phyloP scores from a whole-genome alignment of 2,113 vertebrate species.

The Cnemophilus loriae region DNA sequence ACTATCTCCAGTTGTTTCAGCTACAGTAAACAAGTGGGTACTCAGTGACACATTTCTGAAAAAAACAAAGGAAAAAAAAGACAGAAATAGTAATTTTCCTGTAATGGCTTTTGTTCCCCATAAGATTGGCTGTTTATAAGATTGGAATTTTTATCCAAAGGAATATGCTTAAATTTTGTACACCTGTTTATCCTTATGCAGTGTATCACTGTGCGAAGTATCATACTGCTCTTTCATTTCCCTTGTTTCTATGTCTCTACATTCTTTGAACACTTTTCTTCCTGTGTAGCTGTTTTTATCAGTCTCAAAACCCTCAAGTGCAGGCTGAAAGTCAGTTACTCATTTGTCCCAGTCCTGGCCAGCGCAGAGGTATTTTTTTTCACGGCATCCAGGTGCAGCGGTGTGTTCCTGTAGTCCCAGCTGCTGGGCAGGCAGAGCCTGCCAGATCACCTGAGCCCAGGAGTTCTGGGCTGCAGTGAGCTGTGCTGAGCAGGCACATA shows the following conservation, averaged over 20 bases:
- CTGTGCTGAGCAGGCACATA: neutral
- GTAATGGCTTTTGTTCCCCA: no score
- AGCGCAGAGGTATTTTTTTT: neutral
- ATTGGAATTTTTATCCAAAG: neutral
- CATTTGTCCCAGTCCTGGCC: neutral
- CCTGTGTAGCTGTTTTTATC: neutral
- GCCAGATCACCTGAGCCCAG: constrained; percentile 51
- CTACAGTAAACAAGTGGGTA: neutral
- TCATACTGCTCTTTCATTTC: neutral
- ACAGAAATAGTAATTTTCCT: neutral
- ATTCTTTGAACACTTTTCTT: neutral
- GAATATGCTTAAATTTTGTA: neutral
- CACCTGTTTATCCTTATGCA: neutral
- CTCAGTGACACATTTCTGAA: neutral
- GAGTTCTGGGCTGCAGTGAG: neutral
- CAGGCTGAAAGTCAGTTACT: neutral
- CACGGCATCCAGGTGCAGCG: neutral
- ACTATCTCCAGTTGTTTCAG: neutral
- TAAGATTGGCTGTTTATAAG: neutral
- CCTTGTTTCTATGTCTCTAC: neutral
- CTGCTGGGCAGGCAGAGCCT: constrained; percentile 52
- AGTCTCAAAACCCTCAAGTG: neutral
- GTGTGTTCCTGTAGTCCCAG: constrained; percentile 69
- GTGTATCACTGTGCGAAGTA: neutral
- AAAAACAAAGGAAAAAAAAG: neutral